These are phyloP conservation scores for Entomyzon cyanotis DNA, from an alignment of 2,113 vertebrate species.

Conservation along the genomic window DNA sequence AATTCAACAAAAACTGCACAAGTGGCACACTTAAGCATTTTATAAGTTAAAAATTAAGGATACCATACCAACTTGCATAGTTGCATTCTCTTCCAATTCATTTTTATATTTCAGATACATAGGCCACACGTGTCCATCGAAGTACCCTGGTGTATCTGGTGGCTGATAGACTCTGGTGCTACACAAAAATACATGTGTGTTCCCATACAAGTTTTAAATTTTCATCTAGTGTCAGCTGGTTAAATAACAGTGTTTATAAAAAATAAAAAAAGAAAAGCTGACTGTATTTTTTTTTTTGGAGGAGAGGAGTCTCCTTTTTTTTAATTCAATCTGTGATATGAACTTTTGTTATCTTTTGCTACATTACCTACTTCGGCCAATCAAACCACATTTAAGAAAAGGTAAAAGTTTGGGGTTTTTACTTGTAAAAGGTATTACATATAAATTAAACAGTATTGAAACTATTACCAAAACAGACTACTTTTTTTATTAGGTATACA, in stretches of 20 bases:
- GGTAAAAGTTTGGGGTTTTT: neutral
- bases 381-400: neutral
- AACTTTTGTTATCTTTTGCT: neutral
- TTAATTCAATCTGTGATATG: neutral
- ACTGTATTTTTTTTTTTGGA: neutral
- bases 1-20: neutral
- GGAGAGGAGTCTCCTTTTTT: neutral
- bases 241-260: neutral
- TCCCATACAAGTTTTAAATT: neutral
- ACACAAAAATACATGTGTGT: conserved; percentile 39
- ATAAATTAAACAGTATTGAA: neutral
- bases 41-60: neutral
- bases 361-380: neutral
- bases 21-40: neutral
- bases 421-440: neutral
- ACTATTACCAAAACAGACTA: neutral
- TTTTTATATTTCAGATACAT: conserved; percentile 89
- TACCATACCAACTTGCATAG: conserved; percentile 75
- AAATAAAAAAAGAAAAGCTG: neutral
- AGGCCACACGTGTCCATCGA: conserved; percentile 92
- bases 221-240: neutral
- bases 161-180: conserved; percentile 87
- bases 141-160: conserved; percentile 89
- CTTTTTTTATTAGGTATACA: neutral
- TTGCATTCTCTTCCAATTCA: conserved; percentile 76